These are phyloP conservation scores for Lathamus discolor DNA, from an alignment of 2,113 vertebrate species.

Conservation along the genomic window DNA sequence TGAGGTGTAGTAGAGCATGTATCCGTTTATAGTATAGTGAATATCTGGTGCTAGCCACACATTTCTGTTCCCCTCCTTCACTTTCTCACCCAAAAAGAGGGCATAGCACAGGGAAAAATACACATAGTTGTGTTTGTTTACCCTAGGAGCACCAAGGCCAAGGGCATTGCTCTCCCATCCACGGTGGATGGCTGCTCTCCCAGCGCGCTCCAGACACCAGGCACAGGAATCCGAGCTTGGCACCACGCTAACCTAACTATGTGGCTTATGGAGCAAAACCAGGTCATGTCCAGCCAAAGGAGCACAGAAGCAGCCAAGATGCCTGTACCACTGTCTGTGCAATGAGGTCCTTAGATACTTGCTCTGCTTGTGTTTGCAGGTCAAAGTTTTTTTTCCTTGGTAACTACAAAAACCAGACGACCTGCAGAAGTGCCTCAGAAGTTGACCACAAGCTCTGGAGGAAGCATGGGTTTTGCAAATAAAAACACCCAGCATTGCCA, in stretches of 20 bases:
- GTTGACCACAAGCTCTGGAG: background rate
- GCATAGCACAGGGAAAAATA: background rate
- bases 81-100: background rate
- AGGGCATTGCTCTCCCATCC: background rate
- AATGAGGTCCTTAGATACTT: background rate
- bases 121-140: background rate
- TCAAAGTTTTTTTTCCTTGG: background rate
- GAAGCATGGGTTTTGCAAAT: background rate
- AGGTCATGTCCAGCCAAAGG: slow-evolving; percentile 13
- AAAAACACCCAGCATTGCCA: background rate
- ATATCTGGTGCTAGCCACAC: background rate
- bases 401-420: background rate
- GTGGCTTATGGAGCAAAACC: slow-evolving; percentile 37
- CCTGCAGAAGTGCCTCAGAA: background rate
- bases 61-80: background rate
- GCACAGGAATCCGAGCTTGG: background rate
- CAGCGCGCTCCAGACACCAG: background rate
- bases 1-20: background rate
- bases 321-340: background rate
- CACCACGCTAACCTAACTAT: background rate
- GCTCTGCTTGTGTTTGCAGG: background rate
- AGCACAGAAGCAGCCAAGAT: slow-evolving; percentile 17
- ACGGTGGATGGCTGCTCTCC: background rate
- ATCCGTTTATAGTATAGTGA: background rate
- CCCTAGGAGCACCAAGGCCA: background rate